Base-by-base conservation (phyloP, 2,888 invertebrate genomes). In the Euzetes globulus region DNA sequence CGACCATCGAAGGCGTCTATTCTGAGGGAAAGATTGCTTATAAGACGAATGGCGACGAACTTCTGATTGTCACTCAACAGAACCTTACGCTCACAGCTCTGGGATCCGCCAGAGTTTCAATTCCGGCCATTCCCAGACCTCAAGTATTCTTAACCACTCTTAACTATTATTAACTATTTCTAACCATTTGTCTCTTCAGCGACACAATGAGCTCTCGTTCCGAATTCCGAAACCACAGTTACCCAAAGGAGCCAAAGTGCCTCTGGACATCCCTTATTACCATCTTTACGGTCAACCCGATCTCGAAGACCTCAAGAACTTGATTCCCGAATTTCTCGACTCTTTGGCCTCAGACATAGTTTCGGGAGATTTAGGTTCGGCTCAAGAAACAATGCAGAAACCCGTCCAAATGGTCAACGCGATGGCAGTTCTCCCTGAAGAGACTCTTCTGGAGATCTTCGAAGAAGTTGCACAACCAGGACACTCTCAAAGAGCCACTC, bases 361-460 rank as follows among this genome's bases (percentile, higher is more conserved):
- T 29, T 45, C 76, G 22, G 68, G 52, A n/a, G 76, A 76, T 37
- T 15, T 60, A 9, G 15, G 29, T 15, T 9, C 37, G 3, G 22
- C 25, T 25, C 77, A 76, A 37, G 72, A 77, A 13, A 74, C 75
- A 47, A 73, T 77, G 3, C 75, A 75, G 13, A 78, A 78, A 29
- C 73, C 77, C 52, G 75, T 77, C 1, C 76, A 79, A 47, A 75
- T 80, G 17, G 77, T 79, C 45, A 78, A 79, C 71, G 77, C 77
- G 17, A 63, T 81, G 68, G 78, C 80, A 7, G 77, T 78, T 27
- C 63, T 81, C 33, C 73, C 73, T 68, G 78, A 77, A 33, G 75
- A 79, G 4, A 78, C 80, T 19, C 75, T 80, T 5, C 60, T 79
- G 25, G 75, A 79, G 22, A 13, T 81, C 19, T 80, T 79, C 76